A percentile compares a stretch with the other conserved stretches of the same genome.
Conservation (phyloP, 2,113 vertebrate genomes). For the Platysternon megacephalum region DNA sequence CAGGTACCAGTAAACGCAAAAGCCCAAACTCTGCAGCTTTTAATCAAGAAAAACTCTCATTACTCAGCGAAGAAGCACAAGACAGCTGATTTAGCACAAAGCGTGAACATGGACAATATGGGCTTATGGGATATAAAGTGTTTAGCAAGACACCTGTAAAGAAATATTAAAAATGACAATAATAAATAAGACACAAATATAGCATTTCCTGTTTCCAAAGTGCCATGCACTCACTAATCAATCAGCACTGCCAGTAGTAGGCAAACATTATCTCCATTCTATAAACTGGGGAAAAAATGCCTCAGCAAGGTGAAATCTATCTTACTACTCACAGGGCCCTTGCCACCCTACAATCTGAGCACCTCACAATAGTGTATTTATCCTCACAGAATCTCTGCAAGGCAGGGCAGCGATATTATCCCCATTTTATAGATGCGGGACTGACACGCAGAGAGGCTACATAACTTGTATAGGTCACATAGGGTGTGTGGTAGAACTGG, state of each 20-base stretch:
- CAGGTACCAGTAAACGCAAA: neutral
- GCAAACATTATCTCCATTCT: neutral
- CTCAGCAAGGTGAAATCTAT: neutral
- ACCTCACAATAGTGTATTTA: neutral
- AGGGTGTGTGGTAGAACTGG: neutral
- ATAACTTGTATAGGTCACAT: neutral
- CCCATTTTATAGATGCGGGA: neutral
- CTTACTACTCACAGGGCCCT: neutral
- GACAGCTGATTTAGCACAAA: neutral
- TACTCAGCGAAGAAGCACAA: neutral
- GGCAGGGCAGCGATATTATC: neutral
- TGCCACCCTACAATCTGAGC: neutral
- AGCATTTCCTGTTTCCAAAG: neutral
- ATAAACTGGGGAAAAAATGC: neutral
- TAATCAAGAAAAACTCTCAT: neutral
- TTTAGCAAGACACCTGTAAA: neutral
- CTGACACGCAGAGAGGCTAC: neutral
- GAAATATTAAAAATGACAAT: neutral
- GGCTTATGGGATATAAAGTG: neutral
- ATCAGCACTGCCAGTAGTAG: neutral
- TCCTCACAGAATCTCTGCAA: neutral
- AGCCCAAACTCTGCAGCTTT: rapidly evolving
- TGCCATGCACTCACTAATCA: neutral
- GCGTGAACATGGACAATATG: neutral
- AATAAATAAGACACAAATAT: neutral